These are phyloP conservation scores for Prosopocoilus inquinatus DNA, from an alignment of 2,888 invertebrate genomes.

Conservation along the genomic window DNA sequence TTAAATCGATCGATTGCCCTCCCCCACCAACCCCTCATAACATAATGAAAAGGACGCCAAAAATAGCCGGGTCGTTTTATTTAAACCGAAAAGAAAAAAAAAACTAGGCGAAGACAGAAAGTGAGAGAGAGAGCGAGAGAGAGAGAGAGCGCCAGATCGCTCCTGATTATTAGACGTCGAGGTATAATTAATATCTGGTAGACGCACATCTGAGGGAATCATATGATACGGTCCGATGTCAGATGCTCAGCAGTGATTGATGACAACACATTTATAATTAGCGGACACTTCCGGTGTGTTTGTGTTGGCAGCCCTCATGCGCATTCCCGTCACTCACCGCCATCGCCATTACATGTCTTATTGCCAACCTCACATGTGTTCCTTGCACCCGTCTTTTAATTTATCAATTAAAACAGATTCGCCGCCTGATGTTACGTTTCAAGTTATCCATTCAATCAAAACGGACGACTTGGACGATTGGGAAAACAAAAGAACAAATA, in stretches of 20 bases:
- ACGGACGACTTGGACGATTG: too few species aligned
- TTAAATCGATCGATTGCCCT: not conserved
- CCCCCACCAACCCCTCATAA: not conserved
- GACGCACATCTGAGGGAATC: constrained; percentile 22
- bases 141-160: too few species aligned
- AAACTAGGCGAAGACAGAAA: too few species aligned
- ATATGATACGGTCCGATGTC: constrained; percentile 27
- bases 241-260: constrained; percentile 45
- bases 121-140: too few species aligned
- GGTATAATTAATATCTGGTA: constrained; percentile 20
- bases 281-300: constrained; percentile 52
- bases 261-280: constrained; percentile 53
- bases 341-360: constrained; percentile 37
- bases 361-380: constrained; percentile 43
- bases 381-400: constrained; percentile 25
- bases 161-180: constrained; percentile 6
- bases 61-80: too few species aligned
- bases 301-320: constrained; percentile 47
- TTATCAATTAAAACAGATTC: constrained; percentile 23
- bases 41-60: too few species aligned
- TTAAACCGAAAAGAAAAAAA: too few species aligned
- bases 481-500: too few species aligned
- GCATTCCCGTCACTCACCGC: constrained; percentile 44
- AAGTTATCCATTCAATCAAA: too few species aligned
- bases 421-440: too few species aligned